Evolutionary conservation across 2,888 invertebrate species (phyloP), one percentile per base, ranked within the genome.

Genomic region (Ptychoptera albimana): DNA sequence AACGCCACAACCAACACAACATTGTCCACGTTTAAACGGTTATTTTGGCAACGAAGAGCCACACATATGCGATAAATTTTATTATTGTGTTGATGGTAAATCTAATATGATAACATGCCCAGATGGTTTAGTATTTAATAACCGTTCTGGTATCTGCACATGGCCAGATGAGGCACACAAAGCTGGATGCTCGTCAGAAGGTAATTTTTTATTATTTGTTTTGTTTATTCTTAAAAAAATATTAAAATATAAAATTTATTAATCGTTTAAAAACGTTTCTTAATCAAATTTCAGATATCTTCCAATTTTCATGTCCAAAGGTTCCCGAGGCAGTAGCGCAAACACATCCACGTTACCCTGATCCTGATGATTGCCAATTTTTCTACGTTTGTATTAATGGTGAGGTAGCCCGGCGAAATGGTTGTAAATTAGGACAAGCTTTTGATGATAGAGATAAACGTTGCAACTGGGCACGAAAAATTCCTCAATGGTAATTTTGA

Each of bases 381-480:
- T 91, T 89, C 71, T 91, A 86, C 63, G 88, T 91, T 9, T 91
- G 91, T 63, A 85, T 91, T 53, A 88, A 89, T 57, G 89, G 89
- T 0, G 77, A 82, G 52, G 75, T 78, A 0, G 88, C 91, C 0
- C 71, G 91, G 14, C 73, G 88, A 46, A 87, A 82, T 51, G 89
- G 89, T 13, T 92, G 91, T 67, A 85, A 82, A 62, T 72, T 84
- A 23, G 91, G 91, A 2, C 87, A 87, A 61, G 92, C 82, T 9
- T 92, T 91, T 64, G 87, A 91, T 56, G 87, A 88, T 45, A 73
- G 72, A 9, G 72, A 69, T 46, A 81, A 81, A 57, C 74, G 70
- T 45, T 92, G 92, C 57, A 86, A 89, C 50, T 86, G 87, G 83
- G 80, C 88, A 0, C 76, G 86, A 54, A 82, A 81, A 55, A 81